Evolutionary conservation across 2,113 vertebrate species (phyloP), one percentile per base, ranked within the genome.

Genomic region (Ellobius talpinus): DNA sequence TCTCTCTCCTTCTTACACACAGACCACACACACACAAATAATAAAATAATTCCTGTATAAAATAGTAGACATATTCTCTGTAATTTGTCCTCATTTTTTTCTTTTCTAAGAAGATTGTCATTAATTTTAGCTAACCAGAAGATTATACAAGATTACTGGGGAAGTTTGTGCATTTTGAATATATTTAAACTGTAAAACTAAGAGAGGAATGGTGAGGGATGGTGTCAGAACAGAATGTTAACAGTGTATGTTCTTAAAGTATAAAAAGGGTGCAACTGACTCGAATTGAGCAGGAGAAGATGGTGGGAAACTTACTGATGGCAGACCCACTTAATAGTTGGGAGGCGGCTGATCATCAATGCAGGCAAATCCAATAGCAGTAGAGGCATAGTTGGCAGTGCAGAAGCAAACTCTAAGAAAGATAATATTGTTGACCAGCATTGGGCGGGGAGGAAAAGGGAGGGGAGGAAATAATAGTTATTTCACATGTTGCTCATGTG

Each of bases 101-200:
- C 31, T 68, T 86, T 91, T 42, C 87, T 87, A 72, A 93, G 90
- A 50, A 91, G 66, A 52, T 33, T n/a, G 50, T 63, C 50, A 72
- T 90, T 92, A 29, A 90, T 88, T 94, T 78, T 47, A 94, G 42
- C 47, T 5, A n/a, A 73, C 45, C 16, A 94, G 85, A 86, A 91
- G 65, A 72, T 95, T 84, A 73, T 36, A 95, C 85, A 86, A 93
- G 65, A 72, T 94, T 78, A 73, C 39, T 95, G 45, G 70, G 81
- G 85, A 90, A 79, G 76, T 58, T 87, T 58, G 36, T 86, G 61
- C 87, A 17, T 79, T 96, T 95, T 76, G n/a, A 81, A 86, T 96
- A 86, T 65, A 90, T 91, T 95, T 94, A 87, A 79, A 77, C 17
- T 58, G 3, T 92, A 82, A 55, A 93, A 65, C 58, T 81, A 74